A percentile compares a stretch with the other conserved stretches of the same genome.
These are phyloP conservation scores for Felis chaus DNA, from an alignment of 2,113 vertebrate species.

Conservation along the genomic window DNA sequence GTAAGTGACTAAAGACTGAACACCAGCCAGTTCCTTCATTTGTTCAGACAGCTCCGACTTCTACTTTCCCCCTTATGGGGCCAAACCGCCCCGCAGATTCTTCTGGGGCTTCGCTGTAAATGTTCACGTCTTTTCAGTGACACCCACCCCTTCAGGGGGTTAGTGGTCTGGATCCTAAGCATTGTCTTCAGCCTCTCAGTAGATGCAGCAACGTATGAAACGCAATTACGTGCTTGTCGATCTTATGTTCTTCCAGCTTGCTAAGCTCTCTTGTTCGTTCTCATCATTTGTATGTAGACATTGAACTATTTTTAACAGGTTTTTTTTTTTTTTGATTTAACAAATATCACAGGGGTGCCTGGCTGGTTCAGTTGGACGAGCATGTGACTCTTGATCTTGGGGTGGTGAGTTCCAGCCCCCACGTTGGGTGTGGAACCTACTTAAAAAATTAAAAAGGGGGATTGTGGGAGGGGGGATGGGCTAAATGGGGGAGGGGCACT, in stretches of 20 bases:
- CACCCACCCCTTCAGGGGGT: neutral
- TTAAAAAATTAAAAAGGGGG: too few relatives aligned
- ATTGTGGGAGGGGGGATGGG: too few relatives aligned
- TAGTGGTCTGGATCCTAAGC: neutral
- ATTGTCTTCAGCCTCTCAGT: neutral
- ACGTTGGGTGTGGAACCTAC: too few relatives aligned
- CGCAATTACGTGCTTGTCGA: neutral
- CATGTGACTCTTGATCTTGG: neutral
- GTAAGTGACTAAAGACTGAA: rapidly evolving
- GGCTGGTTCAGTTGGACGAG: neutral
- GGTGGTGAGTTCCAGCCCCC: neutral
- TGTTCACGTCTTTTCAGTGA: neutral
- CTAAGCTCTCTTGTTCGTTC: neutral
- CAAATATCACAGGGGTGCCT: neutral
- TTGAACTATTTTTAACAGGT: neutral
- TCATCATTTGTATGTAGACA: neutral
- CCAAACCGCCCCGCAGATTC: neutral
- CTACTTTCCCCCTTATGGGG: neutral
- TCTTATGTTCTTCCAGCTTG: neutral
- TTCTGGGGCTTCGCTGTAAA: too few relatives aligned
- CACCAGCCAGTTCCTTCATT: neutral
- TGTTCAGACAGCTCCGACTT: neutral
- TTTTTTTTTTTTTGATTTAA: neutral
- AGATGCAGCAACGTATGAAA: neutral
- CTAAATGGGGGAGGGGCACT: too few relatives aligned